Base-by-base conservation (phyloP, 2,797 vertebrate species). In the Triplophysa bombifrons region DNA sequence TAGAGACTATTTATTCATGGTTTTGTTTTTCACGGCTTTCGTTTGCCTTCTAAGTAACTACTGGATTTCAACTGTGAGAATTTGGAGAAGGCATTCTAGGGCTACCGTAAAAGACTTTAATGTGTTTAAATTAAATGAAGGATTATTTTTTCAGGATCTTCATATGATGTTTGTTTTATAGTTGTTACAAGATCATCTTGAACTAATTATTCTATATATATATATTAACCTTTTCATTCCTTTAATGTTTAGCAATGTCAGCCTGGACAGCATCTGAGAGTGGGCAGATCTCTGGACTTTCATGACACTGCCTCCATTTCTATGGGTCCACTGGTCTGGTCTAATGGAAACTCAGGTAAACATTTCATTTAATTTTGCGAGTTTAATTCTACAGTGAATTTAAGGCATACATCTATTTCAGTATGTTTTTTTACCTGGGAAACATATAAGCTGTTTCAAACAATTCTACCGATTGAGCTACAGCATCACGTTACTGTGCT, bases 241-340 rank as follows among this genome's bases (percentile, higher is more conserved):
- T 0, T 25, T 9, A 56, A 22, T 61, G 25, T 64, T 64, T 64
- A 64, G 61, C 30, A 38, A 11, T 64, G 61, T 64, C 17, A 38
- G 1, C 19, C 63, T 65, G 63, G 63, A 41, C 19, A 65, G 8
- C 34, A 41, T 34, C 2, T 16, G 27, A 61, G 63, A 65, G 11
- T 2, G 10, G 3, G 9, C 3, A 65, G 63, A 38, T 65, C 63
- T 41, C 4, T 65, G 34, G 63, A 41, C 63, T 65, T 65, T 10
- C 63, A 65, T 14, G 63, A 65, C 63, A 65, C 34, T n/a, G 19
- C 34, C 11, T 41, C 8, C 3, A 65, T 65, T 12, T 65, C 63
- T 65, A 10, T 65, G 63, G 63, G 63, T 65, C 34, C 63, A 19
- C 34, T 65, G 63, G 34, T 65, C 34, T 38, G 16, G 63, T 38